phyloP scores from a whole-genome alignment of 2,888 invertebrate species.

The Syritta pipiens region DNA sequence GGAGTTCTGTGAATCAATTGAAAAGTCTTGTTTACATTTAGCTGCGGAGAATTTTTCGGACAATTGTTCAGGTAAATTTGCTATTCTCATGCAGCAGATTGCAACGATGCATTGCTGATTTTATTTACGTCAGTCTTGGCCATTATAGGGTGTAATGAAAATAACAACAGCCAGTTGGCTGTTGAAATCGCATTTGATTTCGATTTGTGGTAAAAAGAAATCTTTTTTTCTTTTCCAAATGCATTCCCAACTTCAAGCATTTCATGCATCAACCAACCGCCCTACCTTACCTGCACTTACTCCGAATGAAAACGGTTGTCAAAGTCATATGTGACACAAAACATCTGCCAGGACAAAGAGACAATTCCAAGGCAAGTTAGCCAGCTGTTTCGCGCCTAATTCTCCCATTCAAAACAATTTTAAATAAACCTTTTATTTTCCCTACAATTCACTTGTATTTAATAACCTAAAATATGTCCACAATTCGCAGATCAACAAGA shows the following conservation, averaged over 20 bases:
- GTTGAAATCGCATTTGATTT: no score
- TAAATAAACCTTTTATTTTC: no score
- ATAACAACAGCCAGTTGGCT: no score
- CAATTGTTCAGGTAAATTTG: not conserved
- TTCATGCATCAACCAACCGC: not conserved
- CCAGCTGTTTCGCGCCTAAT: slow-evolving; percentile 48
- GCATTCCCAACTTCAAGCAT: not conserved
- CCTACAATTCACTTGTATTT: not conserved
- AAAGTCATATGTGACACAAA: slow-evolving; percentile 51
- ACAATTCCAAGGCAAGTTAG: slow-evolving; percentile 31
- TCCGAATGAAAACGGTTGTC: slow-evolving; percentile 16
- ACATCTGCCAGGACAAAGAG: slow-evolving; percentile 25
- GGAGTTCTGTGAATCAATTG: slow-evolving; percentile 12
- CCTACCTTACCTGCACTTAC: slow-evolving; percentile 19
- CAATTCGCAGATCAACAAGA: slow-evolving; percentile 76
- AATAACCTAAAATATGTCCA: slow-evolving; percentile 72
- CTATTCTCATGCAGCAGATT: no score
- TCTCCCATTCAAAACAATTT: slow-evolving; percentile 1
- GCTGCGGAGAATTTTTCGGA: not conserved
- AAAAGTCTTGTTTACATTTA: slow-evolving; percentile 7
- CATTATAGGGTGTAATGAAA: no score
- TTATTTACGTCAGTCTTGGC: no score
- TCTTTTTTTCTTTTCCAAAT: no score
- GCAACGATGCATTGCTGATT: no score
- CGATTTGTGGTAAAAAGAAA: no score